Evolutionary conservation across 2,888 invertebrate species (phyloP).

Genomic region (Cantharis nigra): DNA sequence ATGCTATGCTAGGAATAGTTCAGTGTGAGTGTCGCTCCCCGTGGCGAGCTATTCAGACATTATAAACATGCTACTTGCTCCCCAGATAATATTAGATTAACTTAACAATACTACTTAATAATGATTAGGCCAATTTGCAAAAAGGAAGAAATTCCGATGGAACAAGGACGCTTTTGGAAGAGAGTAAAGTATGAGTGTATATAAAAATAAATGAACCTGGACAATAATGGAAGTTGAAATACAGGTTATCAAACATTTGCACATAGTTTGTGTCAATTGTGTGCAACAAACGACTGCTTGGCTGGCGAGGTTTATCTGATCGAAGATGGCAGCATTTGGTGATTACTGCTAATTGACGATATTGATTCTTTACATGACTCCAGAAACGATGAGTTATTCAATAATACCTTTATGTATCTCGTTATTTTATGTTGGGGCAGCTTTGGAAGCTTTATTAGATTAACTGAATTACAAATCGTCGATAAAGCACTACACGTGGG

Average conservation of each 20-base stretch:
- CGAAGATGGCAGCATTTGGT: constrained; percentile 44
- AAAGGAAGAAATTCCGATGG: background rate
- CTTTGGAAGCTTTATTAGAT: constrained; percentile 27
- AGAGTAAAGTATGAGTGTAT: constrained; percentile 13
- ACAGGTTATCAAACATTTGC: constrained; percentile 54
- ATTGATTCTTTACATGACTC: constrained; percentile 30
- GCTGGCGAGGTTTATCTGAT: constrained; percentile 46
- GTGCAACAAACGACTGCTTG: constrained; percentile 49
- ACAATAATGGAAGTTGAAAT: constrained; percentile 53
- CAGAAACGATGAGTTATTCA: constrained; percentile 36
- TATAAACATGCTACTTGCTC: constrained; percentile 50
- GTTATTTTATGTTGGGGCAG: constrained; percentile 33
- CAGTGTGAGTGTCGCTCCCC: constrained; percentile 55
- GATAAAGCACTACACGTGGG: constrained; percentile 29
- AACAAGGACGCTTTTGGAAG: too few relatives aligned
- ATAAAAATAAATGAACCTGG: constrained; percentile 40
- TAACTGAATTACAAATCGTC: constrained; percentile 28
- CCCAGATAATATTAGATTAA: constrained; percentile 35
- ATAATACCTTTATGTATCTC: constrained; percentile 31
- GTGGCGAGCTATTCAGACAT: constrained; percentile 51
- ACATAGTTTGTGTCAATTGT: constrained; percentile 53
- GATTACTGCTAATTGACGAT: constrained; percentile 41
- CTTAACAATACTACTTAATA: constrained; percentile 38
- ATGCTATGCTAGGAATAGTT: constrained; percentile 35
- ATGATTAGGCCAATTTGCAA: constrained; percentile 31